These are phyloP conservation scores for Hermaeophaga mercurialis DNA, from an alignment of 2,888 invertebrate genomes.

Conservation along the genomic window DNA sequence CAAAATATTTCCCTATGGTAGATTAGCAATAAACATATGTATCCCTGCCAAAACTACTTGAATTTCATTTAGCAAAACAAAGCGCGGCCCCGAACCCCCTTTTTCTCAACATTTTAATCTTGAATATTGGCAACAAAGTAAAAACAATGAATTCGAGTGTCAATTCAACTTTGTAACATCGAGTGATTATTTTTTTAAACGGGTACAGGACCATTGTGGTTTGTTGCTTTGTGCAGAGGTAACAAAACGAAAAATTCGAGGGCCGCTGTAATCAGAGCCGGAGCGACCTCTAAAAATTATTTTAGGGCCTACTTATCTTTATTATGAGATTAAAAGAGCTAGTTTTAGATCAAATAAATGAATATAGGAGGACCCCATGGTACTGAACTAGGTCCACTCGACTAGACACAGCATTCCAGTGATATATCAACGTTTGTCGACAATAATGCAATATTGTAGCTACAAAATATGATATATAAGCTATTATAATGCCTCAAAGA, in stretches of 20 bases:
- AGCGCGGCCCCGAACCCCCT: not conserved
- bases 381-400: no score
- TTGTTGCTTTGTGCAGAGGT: conserved; percentile 51
- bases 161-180: conserved; percentile 44
- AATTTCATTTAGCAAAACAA: conserved; percentile 16
- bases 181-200: conserved; percentile 27
- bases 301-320: no score
- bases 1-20: no score
- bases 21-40: not conserved
- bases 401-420: no score
- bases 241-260: conserved; percentile 54
- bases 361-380: no score
- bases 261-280: conserved; percentile 31
- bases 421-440: no score
- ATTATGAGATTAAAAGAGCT: no score
- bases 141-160: conserved; percentile 38
- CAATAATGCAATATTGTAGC: no score
- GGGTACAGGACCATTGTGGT: conserved; percentile 41
- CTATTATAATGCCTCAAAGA: no score
- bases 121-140: conserved; percentile 33
- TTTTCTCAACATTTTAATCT: conserved; percentile 18
- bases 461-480: no score
- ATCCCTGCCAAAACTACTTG: not conserved
- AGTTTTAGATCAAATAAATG: no score
- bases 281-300: no score